Evolutionary conservation across 2,888 invertebrate genomes (phyloP), one percentile per base, ranked within the genome.

Genomic region (Torymus texanus): DNA sequence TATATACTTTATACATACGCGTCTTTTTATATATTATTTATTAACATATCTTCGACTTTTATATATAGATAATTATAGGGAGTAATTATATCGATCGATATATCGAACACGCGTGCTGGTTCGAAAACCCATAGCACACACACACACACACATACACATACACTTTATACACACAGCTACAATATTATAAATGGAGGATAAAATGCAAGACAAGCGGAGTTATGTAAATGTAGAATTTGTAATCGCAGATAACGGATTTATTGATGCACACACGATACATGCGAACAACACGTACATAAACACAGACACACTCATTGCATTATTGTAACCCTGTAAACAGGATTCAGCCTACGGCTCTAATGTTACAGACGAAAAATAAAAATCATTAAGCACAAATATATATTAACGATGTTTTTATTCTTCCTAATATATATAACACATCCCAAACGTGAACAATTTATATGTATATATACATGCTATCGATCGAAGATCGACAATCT

Each of bases 21-120:
- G 78, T 75, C 77, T 81, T 79, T 82, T 81, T 81, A 80, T 81
- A 41, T 41, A 82, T 82, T 82, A 82, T 82, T 82, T 82, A 82
- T 82, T 81, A 82, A 78, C 72, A 72, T 75, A 81, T 75, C 68
- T 81, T 78, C 68, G 75, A 81, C 65, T 75, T 79, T 80, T 79
- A 79, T 81, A 76, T 66, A 73, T 75, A 66, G 50, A 56, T 41
- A 41, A 41, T 8, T 68, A 61, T 59, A 72, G 62, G 68, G 55
- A 72, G 65, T 68, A 18, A 76, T 72, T 58, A 73, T 76, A 56
- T 62, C 59, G 63, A 70, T 68, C 74, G 79, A 80, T 73, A 56
- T 58, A 75, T 29, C 68, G 70, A 51, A 59, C 58, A 58, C 18
- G 18, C 16, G 29, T 41, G 18, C 50, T 24, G 68, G 29, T 24